These are phyloP conservation scores for Eupithecia abbreviata DNA, from an alignment of 2,888 invertebrate genomes.

Conservation along the genomic window DNA sequence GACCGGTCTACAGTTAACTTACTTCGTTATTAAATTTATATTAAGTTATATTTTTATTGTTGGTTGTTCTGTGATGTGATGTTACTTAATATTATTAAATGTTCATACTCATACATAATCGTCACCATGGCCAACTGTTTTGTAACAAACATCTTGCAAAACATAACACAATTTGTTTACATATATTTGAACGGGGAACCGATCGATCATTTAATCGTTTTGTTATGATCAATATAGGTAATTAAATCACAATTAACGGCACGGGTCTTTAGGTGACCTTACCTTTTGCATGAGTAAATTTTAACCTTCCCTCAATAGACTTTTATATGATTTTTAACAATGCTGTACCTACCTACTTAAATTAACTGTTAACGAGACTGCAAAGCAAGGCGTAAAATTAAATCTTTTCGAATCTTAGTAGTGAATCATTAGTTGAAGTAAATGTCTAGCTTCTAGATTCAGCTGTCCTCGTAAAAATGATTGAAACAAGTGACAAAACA, in stretches of 20 bases:
- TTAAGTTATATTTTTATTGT: background rate
- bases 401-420: background rate
- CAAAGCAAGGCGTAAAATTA: background rate
- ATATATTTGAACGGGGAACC: background rate
- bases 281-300: background rate
- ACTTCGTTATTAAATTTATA: background rate
- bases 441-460: background rate
- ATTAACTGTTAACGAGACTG: background rate
- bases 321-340: background rate
- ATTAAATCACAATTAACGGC: background rate
- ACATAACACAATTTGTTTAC: slow-evolving; percentile 3
- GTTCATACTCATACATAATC: background rate
- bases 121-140: background rate
- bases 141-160: background rate
- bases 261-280: background rate
- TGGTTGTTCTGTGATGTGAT: background rate
- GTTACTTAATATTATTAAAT: background rate
- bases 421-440: background rate
- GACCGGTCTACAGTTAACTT: background rate
- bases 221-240: slow-evolving; percentile 4
- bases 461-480: slow-evolving; percentile 44
- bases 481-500: slow-evolving; percentile 36
- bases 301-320: background rate
- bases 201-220: background rate
- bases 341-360: background rate